Conservation (phyloP, 2,888 invertebrate genomes). For the Myopa testacea region DNA sequence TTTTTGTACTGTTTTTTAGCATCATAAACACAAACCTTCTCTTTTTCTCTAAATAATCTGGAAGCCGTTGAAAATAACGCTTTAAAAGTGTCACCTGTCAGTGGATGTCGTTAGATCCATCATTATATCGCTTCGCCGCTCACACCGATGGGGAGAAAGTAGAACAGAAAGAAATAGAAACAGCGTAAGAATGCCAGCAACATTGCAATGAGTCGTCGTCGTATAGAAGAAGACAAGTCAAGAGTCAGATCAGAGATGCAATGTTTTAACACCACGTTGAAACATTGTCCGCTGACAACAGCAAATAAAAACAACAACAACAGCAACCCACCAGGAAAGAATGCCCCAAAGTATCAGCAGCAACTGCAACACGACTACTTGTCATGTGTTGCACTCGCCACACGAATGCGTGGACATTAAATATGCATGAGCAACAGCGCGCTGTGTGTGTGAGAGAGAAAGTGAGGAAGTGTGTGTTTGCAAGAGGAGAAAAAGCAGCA, state of each 20-base stretch:
- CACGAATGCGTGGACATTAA: slow-evolving; percentile 41
- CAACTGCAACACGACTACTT: slow-evolving; percentile 25
- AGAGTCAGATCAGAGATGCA: slow-evolving; percentile 35
- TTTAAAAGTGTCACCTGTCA: slow-evolving; percentile 20
- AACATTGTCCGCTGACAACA: slow-evolving; percentile 12
- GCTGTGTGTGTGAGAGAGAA: slow-evolving; percentile 32
- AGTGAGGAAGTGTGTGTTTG: neutral
- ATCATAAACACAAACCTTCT: too few relatives aligned
- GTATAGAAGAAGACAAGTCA: slow-evolving; percentile 13
- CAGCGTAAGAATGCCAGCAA: neutral
- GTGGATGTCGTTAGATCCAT: slow-evolving; percentile 4
- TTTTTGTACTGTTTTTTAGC: too few relatives aligned
- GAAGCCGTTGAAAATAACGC: neutral
- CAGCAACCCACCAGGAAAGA: slow-evolving; percentile 15
- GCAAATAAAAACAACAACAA: slow-evolving; percentile 3
- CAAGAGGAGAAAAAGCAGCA: neutral
- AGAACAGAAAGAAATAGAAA: neutral
- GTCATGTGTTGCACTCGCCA: slow-evolving; percentile 40
- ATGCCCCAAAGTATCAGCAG: slow-evolving; percentile 6
- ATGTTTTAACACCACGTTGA: slow-evolving; percentile 33
- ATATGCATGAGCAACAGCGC: slow-evolving; percentile 39
- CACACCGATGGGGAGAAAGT: neutral
- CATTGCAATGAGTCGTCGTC: slow-evolving; percentile 6
- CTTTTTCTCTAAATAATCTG: neutral
- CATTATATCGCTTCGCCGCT: neutral